Conservation (phyloP, 2,888 invertebrate genomes). For the Glyphotaelius pellucidus region DNA sequence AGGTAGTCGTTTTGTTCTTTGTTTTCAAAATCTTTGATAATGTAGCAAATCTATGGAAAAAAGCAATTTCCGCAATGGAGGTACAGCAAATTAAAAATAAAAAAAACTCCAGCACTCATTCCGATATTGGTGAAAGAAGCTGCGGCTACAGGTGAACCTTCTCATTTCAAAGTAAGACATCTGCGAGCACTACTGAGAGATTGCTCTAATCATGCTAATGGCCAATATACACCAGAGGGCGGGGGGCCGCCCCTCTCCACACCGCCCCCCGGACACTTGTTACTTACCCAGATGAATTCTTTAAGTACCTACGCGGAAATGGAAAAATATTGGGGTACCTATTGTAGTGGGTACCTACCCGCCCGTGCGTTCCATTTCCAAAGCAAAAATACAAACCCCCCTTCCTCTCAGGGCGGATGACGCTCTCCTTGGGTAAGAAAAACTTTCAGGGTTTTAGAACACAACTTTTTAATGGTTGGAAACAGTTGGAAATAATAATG, state of each 20-base stretch:
- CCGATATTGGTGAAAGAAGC: constrained; percentile 43
- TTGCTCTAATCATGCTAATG: constrained; percentile 78
- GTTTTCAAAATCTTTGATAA: neutral
- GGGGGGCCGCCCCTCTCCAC: constrained; percentile 49
- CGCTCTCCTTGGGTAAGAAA: neutral
- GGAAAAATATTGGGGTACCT: constrained; percentile 58
- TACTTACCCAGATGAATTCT: constrained; percentile 66
- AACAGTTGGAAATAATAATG: constrained; percentile 13
- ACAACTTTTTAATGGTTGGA: constrained; percentile 26
- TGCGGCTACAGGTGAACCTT: constrained; percentile 50
- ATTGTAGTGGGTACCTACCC: constrained; percentile 50
- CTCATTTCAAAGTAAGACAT: constrained; percentile 48
- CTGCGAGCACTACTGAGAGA: constrained; percentile 62
- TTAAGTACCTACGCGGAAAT: constrained; percentile 57
- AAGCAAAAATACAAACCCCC: constrained; percentile 46
- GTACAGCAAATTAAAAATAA: constrained; percentile 19
- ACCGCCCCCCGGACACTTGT: constrained; percentile 64
- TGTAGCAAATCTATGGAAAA: neutral
- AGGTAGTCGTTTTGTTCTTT: neutral
- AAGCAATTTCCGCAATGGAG: constrained; percentile 30
- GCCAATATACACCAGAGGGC: constrained; percentile 73
- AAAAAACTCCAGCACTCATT: neutral
- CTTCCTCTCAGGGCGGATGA: neutral
- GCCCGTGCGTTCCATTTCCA: constrained; percentile 44
- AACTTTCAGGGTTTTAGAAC: constrained; percentile 21